A percentile compares a stretch with the other conserved stretches of the same genome.
Evolutionary conservation across 2,888 invertebrate genomes (phyloP).

Genomic region (Calliopum simillimum): DNA sequence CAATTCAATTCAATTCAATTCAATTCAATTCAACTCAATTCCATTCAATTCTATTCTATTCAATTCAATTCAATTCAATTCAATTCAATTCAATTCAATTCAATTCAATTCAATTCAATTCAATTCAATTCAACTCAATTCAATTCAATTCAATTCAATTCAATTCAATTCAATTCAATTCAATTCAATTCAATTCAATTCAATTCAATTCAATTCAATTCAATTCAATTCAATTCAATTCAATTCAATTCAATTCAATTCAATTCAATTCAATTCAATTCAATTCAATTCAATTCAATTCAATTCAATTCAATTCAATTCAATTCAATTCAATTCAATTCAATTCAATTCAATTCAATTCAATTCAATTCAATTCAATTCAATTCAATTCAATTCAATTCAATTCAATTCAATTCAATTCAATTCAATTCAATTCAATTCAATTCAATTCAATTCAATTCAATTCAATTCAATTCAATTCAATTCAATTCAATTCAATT

Average conservation of each 20-base stretch:
- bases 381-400: constrained; percentile 8
- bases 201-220: too few species aligned
- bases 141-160: too few species aligned
- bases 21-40: too few species aligned
- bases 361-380: neutral
- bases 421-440: neutral
- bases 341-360: neutral
- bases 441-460: constrained; percentile 8
- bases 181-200: too few species aligned
- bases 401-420: constrained; percentile 4
- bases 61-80: neutral
- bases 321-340: constrained; percentile 4
- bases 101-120: too few species aligned
- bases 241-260: constrained; percentile 5
- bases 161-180: too few species aligned
- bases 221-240: too few species aligned
- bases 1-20: too few species aligned
- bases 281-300: constrained; percentile 8
- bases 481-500: constrained; percentile 2
- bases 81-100: too few species aligned
- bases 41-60: neutral
- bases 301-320: constrained; percentile 4
- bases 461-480: constrained; percentile 8
- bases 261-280: neutral
- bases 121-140: too few species aligned